Conservation (phyloP, 2,113 vertebrate genomes). For the Trochalopteron elliotii region DNA sequence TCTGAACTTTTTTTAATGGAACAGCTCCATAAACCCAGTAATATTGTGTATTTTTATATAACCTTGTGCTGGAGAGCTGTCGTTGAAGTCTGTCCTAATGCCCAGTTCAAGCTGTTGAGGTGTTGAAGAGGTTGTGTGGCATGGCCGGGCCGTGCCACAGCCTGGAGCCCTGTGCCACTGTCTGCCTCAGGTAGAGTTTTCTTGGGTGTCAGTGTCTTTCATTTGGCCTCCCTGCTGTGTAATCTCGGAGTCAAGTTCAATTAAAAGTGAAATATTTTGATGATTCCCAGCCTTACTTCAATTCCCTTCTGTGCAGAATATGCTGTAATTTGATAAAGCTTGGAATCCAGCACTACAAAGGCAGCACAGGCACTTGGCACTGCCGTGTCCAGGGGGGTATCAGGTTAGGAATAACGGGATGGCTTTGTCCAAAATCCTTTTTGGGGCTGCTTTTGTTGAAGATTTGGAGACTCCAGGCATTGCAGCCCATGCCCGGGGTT, state of each 20-base stretch:
- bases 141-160: fast-evolving
- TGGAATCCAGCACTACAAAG: not conserved
- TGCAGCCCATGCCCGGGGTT: not conserved
- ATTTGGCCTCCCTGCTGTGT: not conserved
- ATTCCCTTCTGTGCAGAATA: not conserved
- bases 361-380: not conserved
- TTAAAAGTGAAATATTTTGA: conserved; percentile 9
- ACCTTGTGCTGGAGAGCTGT: not conserved
- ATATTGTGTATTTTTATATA: not conserved
- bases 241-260: not conserved
- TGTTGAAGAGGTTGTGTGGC: not conserved
- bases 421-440: not conserved
- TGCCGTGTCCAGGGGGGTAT: not conserved
- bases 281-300: not conserved
- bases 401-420: not conserved
- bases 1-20: not conserved
- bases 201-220: not conserved
- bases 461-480: not conserved
- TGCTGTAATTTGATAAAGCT: not conserved
- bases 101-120: not conserved
- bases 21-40: not conserved
- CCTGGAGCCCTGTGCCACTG: fast-evolving
- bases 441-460: not conserved
- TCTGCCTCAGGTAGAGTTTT: not conserved
- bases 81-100: not conserved